phyloP scores from a whole-genome alignment of 92 coral and sea anemone genomes.

The Zoanthus sansibaricus region DNA sequence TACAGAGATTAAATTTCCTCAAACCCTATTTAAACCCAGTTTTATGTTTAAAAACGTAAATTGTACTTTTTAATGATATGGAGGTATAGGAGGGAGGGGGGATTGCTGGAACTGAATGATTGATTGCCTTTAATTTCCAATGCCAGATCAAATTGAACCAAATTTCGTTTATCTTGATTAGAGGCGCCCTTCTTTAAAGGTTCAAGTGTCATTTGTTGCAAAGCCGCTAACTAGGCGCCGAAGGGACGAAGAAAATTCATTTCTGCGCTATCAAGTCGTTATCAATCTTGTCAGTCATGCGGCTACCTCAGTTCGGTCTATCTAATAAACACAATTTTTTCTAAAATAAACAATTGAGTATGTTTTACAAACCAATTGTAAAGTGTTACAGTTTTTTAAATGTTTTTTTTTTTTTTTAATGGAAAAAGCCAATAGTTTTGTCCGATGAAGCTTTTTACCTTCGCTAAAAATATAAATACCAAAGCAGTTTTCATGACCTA shows the following conservation, averaged over 20 bases:
- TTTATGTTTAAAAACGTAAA: not conserved
- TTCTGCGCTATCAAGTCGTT: slow-evolving; percentile 42
- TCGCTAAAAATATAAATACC: not conserved
- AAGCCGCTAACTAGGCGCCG: slow-evolving; percentile 51
- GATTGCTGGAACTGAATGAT: not conserved
- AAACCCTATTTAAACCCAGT: no score
- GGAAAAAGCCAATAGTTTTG: no score
- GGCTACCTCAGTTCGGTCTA: slow-evolving; percentile 21
- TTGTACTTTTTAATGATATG: not conserved
- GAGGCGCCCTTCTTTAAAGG: not conserved
- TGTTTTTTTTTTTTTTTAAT: no score
- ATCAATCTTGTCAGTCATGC: slow-evolving; percentile 38
- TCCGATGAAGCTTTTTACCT: not conserved
- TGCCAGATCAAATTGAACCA: not conserved
- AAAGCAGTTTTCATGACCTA: not conserved
- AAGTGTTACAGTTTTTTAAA: no score
- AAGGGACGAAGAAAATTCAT: slow-evolving; percentile 19
- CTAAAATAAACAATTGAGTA: no score
- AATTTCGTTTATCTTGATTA: not conserved
- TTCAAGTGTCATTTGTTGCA: slow-evolving; percentile 10
- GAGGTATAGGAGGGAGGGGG: no score
- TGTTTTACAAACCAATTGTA: no score
- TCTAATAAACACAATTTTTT: no score
- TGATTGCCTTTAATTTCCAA: not conserved
- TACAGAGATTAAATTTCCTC: no score